Evolutionary conservation across 2,113 vertebrate genomes (phyloP), one percentile per base, ranked within the genome.

Genomic region (Cariama cristata): DNA sequence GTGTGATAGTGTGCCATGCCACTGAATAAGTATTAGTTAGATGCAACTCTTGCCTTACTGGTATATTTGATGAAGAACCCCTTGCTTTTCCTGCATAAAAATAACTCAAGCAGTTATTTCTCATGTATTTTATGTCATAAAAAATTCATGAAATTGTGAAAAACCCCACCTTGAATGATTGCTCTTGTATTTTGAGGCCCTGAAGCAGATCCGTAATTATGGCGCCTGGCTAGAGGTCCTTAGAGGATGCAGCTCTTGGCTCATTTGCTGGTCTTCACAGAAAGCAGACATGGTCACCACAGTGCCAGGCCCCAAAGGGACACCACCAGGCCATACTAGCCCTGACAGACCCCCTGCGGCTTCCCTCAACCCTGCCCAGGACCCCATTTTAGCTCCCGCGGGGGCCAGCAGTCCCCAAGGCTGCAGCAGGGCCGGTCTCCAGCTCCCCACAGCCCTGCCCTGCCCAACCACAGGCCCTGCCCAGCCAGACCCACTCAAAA

Each of bases 381-480:
- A 6, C 4, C 1, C 47, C 45, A 55, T 42, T 28, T 33, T 12
- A 44, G 14, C 21, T 14, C 10, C 23, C 20, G 3, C 20, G 8
- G 1, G 10, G 23, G 18, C 20, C 6, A 5, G 13, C 38, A 67
- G 30, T 12, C 6, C 26, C 73, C 60, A 56, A 27, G 55, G 53
- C 19, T 3, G 1, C 58, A 80, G 38, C 64, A 71, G 13, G 3
- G n/a, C 10, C 7, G 0, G 8, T 2, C 38, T 64, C 33, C 69
- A 49, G 27, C 2, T 68, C 18, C 35, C 32, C 4, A 0, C 12
- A 69, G 53, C 45, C 11, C 50, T 6, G 28, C 24, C 21, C 27
- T 28, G 42, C 23, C 45, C 23, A 4, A 20, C 14, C 38, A 22
- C 1, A 4, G 35, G 22, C 14, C 27, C 26, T 13, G 3, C 66